These are phyloP conservation scores for Stegophylla sp. DNA, from an alignment of 2,888 invertebrate genomes.

Conservation along the genomic window DNA sequence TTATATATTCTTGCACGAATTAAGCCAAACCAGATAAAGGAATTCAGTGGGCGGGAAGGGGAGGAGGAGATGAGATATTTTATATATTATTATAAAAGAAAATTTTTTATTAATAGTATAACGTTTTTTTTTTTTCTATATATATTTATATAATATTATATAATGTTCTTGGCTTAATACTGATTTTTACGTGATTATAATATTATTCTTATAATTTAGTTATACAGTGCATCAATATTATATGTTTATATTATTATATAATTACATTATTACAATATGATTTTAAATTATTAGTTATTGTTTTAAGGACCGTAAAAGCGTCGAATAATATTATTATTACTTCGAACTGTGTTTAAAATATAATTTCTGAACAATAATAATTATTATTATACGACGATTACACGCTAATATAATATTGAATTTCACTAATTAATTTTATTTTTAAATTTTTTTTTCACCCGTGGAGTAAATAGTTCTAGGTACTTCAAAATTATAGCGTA, in stretches of 20 bases:
- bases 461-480: conserved; percentile 4
- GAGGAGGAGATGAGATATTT: background rate
- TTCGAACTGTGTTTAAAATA: background rate
- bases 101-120: conserved; percentile 3
- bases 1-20: conserved; percentile 18
- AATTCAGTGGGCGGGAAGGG: background rate
- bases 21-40: conserved; percentile 21
- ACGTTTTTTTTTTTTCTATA: too few relatives aligned
- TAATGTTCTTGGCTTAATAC: conserved; percentile 26
- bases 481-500: background rate
- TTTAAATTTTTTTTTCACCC: background rate
- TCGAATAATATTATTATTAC: background rate
- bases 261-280: background rate
- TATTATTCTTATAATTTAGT: too few relatives aligned
- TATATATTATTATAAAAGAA: background rate
- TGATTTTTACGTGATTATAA: conserved; percentile 33
- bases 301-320: background rate
- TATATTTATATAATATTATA: too few relatives aligned
- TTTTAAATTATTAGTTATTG: background rate
- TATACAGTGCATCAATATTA: conserved; percentile 6
- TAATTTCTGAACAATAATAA: background rate
- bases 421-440: background rate
- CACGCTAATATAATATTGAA: background rate
- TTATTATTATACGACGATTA: too few relatives aligned
- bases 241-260: background rate